Base-by-base conservation (phyloP, 2,888 invertebrate genomes). In the Mamestra brassicae region DNA sequence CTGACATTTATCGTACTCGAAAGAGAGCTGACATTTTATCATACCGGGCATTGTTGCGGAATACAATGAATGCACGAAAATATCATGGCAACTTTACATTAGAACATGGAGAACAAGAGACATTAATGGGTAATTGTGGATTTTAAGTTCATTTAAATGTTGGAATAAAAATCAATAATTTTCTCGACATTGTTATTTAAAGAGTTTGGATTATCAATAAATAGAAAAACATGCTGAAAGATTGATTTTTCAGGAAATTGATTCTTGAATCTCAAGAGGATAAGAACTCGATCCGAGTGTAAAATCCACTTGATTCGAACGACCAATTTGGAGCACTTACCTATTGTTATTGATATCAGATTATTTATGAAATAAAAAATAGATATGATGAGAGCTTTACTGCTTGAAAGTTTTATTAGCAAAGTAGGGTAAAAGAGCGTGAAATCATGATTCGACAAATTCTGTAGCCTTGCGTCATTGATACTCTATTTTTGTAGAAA, bases 1-100 rank as follows among this genome's bases (percentile, higher is more conserved):
- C 45, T 83, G 79, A 79, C 84, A 79, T 79, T 79, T 79, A 62
- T 26, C n/a, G 73, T 34, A 45, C 17, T 83, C 52, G 36, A 45
- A 13, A 55, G 36, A 45, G 17, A 55, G 45, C 55, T 84, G 72
- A 84, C 64, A 79, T 83, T 79, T 78, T 36, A 68, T 57, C 68
- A 52, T 63, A 1, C 47, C 36, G 17, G 64, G 26, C 13, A 61
- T 50, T 64, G 54, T 81, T 81, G 50, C 65, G 55, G 42, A 47
- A 76, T 64, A 45, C 13, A 34, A 17, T 54, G 26, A 64, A 42
- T 26, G 15, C 38, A 5, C 34, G 4, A 61, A 57, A 76, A 57
- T 70, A 45, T 52, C 26, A 15, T 58, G n/a, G n/a, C 11, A 17
- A 54, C 11, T 78, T 3, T 76, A 36, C n/a, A 42, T 50, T 26